A percentile compares a stretch with the other conserved stretches of the same genome.
Evolutionary conservation across 2,113 vertebrate genomes (phyloP).

Genomic region (Kryptolebias marmoratus): DNA sequence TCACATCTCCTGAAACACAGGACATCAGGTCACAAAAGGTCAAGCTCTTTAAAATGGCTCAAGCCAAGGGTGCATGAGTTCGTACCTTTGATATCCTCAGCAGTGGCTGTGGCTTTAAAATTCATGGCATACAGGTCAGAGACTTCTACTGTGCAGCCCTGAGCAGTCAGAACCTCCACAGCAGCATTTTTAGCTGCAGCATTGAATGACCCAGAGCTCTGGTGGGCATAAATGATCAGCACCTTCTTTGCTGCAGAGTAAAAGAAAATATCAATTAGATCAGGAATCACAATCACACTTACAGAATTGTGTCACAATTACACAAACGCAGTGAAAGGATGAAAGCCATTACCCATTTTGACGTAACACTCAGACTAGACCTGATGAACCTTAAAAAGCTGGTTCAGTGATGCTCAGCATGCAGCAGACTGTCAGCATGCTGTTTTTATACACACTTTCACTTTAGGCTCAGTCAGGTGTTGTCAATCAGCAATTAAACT

Average conservation of each 20-base stretch:
- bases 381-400: not conserved
- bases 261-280: too few species aligned
- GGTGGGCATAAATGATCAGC: constrained; percentile 82
- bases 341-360: not conserved
- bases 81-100: constrained; percentile 79
- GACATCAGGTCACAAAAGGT: too few species aligned
- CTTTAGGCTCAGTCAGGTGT: not conserved
- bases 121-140: constrained; percentile 86
- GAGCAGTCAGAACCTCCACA: constrained; percentile 62
- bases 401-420: not conserved
- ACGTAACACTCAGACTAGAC: not conserved
- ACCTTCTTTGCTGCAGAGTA: constrained; percentile 62
- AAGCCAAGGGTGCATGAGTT: constrained; percentile 57
- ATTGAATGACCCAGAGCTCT: constrained; percentile 82
- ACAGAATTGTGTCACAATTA: too few species aligned
- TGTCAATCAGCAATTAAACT: not conserved
- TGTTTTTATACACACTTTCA: not conserved
- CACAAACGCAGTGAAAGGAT: too few species aligned
- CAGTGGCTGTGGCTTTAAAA: constrained; percentile 81
- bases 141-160: constrained; percentile 76
- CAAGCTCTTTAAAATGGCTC: too few species aligned
- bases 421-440: not conserved
- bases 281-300: too few species aligned
- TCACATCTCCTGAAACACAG: constrained; percentile 72
- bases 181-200: constrained; percentile 82